These are phyloP conservation scores for Salvelinus fontinalis DNA, from an alignment of 2,113 vertebrate genomes.

Conservation along the genomic window DNA sequence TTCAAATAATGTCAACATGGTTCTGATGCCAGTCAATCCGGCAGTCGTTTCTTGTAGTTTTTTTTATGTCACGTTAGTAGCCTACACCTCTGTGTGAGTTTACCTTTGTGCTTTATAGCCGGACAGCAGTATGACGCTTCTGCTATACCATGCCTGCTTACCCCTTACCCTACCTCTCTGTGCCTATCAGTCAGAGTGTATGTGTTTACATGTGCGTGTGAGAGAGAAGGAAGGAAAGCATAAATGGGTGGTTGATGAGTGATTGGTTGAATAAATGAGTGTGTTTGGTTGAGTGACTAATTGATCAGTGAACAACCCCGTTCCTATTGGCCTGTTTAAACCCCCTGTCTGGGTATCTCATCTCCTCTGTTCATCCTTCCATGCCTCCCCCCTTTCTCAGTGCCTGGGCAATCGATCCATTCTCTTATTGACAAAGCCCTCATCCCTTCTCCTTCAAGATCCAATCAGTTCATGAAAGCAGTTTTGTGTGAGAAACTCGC, in stretches of 20 bases:
- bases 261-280: background rate
- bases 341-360: conserved; percentile 3
- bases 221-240: conserved; percentile 1
- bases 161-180: conserved; percentile 46
- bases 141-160: conserved; percentile 11
- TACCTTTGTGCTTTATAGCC: conserved; percentile 23
- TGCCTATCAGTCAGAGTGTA: conserved; percentile 39
- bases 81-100: conserved; percentile 25
- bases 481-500: background rate
- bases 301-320: conserved; percentile 15
- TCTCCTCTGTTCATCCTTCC: background rate
- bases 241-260: background rate
- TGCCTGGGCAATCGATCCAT: conserved; percentile 46
- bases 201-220: background rate
- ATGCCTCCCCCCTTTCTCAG: conserved; percentile 33
- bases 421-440: conserved; percentile 29
- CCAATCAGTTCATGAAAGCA: conserved; percentile 25
- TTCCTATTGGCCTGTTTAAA: conserved; percentile 26
- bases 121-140: conserved; percentile 12
- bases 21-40: conserved; percentile 38
- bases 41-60: background rate
- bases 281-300: conserved; percentile 12
- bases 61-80: background rate
- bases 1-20: conserved; percentile 35
- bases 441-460: conserved; percentile 21